These are phyloP conservation scores for Drosophila lini DNA, from an alignment of 1,140 invertebrate species.

Conservation along the genomic window DNA sequence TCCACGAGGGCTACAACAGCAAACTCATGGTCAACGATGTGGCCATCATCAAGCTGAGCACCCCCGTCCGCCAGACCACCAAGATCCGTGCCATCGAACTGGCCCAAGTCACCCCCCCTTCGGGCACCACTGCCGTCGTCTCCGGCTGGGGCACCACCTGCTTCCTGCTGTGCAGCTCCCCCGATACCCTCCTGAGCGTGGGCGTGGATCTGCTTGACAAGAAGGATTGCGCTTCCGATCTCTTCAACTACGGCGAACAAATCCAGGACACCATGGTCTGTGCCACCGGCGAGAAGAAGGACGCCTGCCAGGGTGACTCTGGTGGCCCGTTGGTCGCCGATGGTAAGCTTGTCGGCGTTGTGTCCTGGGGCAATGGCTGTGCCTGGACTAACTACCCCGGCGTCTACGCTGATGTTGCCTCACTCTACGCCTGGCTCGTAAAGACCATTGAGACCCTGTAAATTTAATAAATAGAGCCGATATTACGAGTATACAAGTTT, in stretches of 20 bases:
- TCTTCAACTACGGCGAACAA: conserved; percentile 47
- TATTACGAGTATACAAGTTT: background rate
- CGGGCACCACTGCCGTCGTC: conserved; percentile 65
- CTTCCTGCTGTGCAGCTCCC: conserved; percentile 51
- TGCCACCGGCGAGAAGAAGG: conserved; percentile 85
- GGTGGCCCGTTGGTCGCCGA: conserved; percentile 83
- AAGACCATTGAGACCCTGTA: conserved; percentile 7
- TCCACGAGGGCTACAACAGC: conserved; percentile 70
- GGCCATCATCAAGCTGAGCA: conserved; percentile 84
- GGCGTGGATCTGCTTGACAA: conserved; percentile 35
- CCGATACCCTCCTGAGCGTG: conserved; percentile 38
- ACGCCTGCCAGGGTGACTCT: conserved; percentile 86
- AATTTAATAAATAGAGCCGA: conserved; percentile 37
- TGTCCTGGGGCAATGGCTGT: conserved; percentile 89
- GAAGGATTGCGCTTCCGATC: conserved; percentile 26
- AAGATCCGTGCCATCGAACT: conserved; percentile 45
- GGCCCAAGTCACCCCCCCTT: conserved; percentile 41
- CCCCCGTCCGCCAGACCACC: conserved; percentile 51
- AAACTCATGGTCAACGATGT: conserved; percentile 85
- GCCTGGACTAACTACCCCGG: conserved; percentile 87
- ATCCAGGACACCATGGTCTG: conserved; percentile 86
- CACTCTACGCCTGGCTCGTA: conserved; percentile 83
- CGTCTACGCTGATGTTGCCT: conserved; percentile 88
- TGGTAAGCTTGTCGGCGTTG: conserved; percentile 85
- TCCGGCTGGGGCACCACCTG: conserved; percentile 74